Evolutionary conservation across 35 echinoderm and acorn worm species (phyloP).

Genomic region (Apostichopus japonicus): DNA sequence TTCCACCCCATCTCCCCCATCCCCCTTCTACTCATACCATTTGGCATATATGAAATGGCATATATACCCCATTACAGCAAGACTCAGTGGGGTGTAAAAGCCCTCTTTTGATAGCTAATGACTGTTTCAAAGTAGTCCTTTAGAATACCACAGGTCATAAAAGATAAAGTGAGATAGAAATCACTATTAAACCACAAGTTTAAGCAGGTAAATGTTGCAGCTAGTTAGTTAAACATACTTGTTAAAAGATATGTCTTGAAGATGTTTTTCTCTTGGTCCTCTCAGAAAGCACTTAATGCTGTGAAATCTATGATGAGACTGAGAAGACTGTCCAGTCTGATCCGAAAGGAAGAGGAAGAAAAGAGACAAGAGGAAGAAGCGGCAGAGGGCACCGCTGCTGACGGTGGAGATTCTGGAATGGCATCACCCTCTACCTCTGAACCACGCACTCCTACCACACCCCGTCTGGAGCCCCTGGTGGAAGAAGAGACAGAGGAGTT

Average conservation of each 20-base stretch:
- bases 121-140: too few relatives aligned
- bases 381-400: background rate
- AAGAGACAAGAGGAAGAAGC: conserved; percentile 20
- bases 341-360: conserved; percentile 29
- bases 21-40: too few relatives aligned
- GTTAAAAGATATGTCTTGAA: too few relatives aligned
- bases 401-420: conserved; percentile 37
- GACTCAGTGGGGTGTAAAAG: too few relatives aligned
- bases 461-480: conserved; percentile 45
- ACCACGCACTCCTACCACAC: conserved; percentile 13
- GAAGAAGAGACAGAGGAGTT: conserved; percentile 23
- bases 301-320: conserved; percentile 94
- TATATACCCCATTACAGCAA: too few relatives aligned
- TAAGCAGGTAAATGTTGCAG: background rate
- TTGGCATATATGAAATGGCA: too few relatives aligned
- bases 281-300: conserved; percentile 95
- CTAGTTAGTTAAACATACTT: background rate
- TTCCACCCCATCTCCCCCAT: too few relatives aligned
- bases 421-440: conserved; percentile 49
- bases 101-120: background rate
- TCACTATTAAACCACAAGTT: too few relatives aligned
- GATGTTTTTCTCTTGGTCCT: background rate
- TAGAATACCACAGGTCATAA: too few relatives aligned
- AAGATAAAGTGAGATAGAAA: too few relatives aligned
- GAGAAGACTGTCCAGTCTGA: conserved; percentile 74